Conservation (phyloP, 2,797 vertebrate genomes). For the Tamandua tetradactyla region DNA sequence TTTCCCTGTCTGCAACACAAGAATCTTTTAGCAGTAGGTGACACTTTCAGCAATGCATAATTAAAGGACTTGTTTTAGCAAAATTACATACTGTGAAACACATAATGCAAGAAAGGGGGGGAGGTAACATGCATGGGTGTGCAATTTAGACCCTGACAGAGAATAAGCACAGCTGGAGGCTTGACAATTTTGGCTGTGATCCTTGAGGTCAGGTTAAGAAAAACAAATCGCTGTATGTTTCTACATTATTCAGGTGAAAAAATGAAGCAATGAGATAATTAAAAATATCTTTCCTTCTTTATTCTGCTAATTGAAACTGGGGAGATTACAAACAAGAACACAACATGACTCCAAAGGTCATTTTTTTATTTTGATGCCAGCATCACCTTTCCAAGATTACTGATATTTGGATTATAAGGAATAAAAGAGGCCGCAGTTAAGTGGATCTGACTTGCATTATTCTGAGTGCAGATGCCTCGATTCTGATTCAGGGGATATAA, state of each 20-base stretch:
- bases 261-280: slow-evolving; percentile 23
- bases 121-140: neutral
- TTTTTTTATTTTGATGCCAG: slow-evolving; percentile 6
- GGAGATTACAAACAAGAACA: neutral
- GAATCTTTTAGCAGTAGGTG: slow-evolving; percentile 71
- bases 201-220: neutral
- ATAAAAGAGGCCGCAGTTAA: neutral
- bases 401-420: neutral
- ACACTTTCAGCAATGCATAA: slow-evolving; percentile 42
- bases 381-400: neutral
- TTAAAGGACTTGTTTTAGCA: slow-evolving; percentile 59
- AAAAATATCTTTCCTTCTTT: slow-evolving; percentile 10
- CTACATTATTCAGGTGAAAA: neutral
- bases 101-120: slow-evolving; percentile 28
- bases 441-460: neutral
- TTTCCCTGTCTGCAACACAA: slow-evolving; percentile 57
- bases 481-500: neutral
- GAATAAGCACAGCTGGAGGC: slow-evolving; percentile 8
- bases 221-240: slow-evolving; percentile 24
- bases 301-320: neutral
- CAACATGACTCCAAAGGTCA: neutral
- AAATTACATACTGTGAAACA: slow-evolving; percentile 36
- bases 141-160: slow-evolving; percentile 4
- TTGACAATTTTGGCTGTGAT: neutral
- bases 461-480: neutral